These are phyloP conservation scores for Drosophila quadrilineata DNA, from an alignment of 1,140 invertebrate genomes.

Conservation along the genomic window DNA sequence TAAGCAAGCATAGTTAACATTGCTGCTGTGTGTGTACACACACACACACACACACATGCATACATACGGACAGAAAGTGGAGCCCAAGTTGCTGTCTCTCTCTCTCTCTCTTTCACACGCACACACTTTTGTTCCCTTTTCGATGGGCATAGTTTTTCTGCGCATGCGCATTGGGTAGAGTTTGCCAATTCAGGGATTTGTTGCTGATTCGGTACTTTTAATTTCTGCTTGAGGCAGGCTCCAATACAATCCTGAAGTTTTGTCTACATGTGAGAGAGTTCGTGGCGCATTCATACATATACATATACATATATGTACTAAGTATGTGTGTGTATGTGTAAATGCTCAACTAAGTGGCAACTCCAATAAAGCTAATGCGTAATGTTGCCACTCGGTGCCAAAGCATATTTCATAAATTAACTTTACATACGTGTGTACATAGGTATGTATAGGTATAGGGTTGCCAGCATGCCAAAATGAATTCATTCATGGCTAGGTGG, in stretches of 20 bases:
- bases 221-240: conserved; percentile 74
- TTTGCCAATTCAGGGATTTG: conserved; percentile 56
- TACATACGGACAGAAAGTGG: conserved; percentile 29
- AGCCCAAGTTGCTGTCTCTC: conserved; percentile 16
- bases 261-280: conserved; percentile 8
- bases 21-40: conserved; percentile 37
- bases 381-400: conserved; percentile 27
- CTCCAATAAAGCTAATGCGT: conserved; percentile 2
- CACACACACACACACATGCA: conserved; percentile 24
- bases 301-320: neutral
- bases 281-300: neutral
- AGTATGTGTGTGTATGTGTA: neutral
- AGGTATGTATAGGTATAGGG: neutral
- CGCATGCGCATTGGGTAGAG: conserved; percentile 61
- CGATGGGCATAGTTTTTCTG: too few species aligned
- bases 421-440: too few species aligned
- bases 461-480: neutral
- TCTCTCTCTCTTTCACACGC: conserved; percentile 44
- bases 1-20: conserved; percentile 2
- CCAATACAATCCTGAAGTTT: conserved; percentile 18
- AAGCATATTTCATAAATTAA: too few species aligned
- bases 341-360: conserved; percentile 24
- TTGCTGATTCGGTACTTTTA: conserved; percentile 62
- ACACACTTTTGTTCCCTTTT: too few species aligned
- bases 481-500: conserved; percentile 32